Conservation (phyloP, 2,888 invertebrate species). For the Cantharis flavilabris region DNA sequence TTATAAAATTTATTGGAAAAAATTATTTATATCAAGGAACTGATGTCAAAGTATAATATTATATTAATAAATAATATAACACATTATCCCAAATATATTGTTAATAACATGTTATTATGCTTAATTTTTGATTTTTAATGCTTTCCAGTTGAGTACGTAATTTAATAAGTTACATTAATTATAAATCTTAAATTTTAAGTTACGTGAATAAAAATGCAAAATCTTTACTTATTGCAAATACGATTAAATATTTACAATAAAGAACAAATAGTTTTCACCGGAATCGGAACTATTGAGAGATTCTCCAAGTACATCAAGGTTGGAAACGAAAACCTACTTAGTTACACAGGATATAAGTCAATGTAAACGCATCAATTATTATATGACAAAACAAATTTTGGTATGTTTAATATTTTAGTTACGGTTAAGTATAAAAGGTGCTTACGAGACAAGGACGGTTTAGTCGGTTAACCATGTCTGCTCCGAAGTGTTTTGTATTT, state of each 20-base stretch:
- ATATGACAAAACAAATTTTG: neutral
- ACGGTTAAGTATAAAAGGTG: neutral
- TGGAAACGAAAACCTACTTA: neutral
- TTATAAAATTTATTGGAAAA: too few species aligned
- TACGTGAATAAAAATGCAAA: neutral
- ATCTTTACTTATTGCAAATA: neutral
- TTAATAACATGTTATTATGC: too few species aligned
- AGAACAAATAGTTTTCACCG: neutral
- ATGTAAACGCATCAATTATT: neutral
- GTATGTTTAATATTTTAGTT: neutral
- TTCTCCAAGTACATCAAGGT: neutral
- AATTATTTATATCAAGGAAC: too few species aligned
- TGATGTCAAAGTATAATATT: too few species aligned
- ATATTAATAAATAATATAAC: too few species aligned
- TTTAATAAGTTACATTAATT: neutral
- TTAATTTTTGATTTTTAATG: neutral
- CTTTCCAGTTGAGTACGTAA: neutral
- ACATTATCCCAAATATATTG: too few species aligned
- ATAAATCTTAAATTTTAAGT: neutral
- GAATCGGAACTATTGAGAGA: neutral
- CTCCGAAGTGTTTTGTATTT: neutral
- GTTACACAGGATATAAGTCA: conserved; percentile 1
- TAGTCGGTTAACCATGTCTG: neutral
- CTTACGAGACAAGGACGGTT: neutral
- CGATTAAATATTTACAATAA: neutral